Conservation (phyloP, 1,140 invertebrate genomes). For the Limonius californicus region DNA sequence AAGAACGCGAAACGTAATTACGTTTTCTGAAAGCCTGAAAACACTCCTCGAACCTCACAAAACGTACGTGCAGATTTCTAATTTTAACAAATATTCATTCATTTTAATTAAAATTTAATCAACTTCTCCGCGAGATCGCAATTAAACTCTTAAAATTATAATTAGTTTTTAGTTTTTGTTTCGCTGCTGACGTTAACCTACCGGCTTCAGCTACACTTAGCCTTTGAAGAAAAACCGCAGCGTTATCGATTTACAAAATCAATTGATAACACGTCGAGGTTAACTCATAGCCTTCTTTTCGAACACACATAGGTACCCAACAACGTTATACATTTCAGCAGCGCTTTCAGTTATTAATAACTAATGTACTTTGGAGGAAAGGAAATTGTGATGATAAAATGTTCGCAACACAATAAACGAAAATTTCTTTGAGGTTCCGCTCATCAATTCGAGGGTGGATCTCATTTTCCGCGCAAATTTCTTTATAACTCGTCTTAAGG, state of each 20-base stretch:
- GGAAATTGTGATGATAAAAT: conserved; percentile 14
- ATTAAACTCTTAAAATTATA: conserved; percentile 44
- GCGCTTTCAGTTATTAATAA: neutral
- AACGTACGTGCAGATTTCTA: conserved; percentile 34
- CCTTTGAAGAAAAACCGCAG: neutral
- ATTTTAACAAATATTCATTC: conserved; percentile 46
- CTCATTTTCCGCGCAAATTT: conserved; percentile 32
- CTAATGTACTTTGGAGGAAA: conserved; percentile 3
- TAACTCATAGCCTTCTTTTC: no score
- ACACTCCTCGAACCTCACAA: conserved; percentile 12
- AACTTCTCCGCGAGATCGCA: conserved; percentile 39
- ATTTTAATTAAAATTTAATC: conserved; percentile 45
- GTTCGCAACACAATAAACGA: conserved; percentile 11
- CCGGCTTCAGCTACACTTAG: neutral
- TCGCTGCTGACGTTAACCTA: neutral
- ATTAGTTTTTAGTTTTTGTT: conserved; percentile 40
- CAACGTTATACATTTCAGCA: no score
- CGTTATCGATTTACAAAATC: no score
- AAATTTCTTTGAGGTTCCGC: conserved; percentile 11
- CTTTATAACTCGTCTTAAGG: conserved; percentile 32
- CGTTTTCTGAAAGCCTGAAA: conserved; percentile 1
- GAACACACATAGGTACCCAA: no score
- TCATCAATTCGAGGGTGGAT: conserved; percentile 15
- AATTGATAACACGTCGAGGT: no score
- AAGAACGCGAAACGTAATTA: conserved; percentile 8